Conservation (phyloP, 2,888 invertebrate species). For the Bombylius major region DNA sequence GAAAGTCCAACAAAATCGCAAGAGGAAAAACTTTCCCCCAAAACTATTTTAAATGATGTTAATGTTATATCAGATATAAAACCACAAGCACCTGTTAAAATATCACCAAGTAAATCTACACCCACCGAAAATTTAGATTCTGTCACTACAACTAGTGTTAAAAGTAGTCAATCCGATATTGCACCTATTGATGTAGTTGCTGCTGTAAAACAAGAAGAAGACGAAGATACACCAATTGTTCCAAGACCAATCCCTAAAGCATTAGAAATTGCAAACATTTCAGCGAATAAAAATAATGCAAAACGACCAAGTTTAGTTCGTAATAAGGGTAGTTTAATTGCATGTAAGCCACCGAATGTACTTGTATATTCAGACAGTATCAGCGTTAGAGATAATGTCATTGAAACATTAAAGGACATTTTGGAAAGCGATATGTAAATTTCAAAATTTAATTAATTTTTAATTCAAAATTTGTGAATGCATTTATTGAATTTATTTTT, state of each 20-base stretch:
- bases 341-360: conserved; percentile 64
- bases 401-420: conserved; percentile 52
- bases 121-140: background rate
- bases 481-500: conserved; percentile 11
- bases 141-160: background rate
- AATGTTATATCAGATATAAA: background rate
- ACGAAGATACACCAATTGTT: background rate
- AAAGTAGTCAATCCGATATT: conserved; percentile 2
- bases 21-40: no score
- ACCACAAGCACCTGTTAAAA: background rate
- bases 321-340: conserved; percentile 27
- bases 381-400: conserved; percentile 60
- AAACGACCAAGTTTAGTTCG: conserved; percentile 27
- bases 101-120: background rate
- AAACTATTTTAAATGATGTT: no score
- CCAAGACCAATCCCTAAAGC: background rate
- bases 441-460: background rate
- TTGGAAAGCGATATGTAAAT: conserved; percentile 58
- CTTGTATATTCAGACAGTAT: conserved; percentile 70
- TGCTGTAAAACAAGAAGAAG: background rate
- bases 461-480: background rate
- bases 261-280: background rate
- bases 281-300: conserved; percentile 16
- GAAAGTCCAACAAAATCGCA: no score
- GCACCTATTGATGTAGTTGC: background rate